phyloP scores from a whole-genome alignment of 2,113 vertebrate species.

The Cettia cetti region DNA sequence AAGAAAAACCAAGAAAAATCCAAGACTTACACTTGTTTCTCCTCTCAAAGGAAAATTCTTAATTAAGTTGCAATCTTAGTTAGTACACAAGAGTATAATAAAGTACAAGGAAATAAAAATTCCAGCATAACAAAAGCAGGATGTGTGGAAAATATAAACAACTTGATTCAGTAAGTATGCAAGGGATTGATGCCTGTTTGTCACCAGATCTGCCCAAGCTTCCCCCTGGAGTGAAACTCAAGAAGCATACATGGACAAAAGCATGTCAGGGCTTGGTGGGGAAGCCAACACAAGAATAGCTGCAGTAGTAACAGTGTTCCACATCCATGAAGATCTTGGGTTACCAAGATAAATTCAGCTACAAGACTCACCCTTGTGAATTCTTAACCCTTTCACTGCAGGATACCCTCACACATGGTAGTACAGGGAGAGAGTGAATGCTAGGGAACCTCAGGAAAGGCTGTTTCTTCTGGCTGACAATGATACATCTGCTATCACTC shows the following conservation, averaged over 20 bases:
- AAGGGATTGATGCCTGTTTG: conserved; percentile 58
- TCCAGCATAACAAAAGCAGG: conserved; percentile 2
- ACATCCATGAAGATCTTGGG: conserved; percentile 55
- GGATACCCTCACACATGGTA: neutral
- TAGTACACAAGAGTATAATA: neutral
- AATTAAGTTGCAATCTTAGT: neutral
- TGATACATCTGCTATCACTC: neutral
- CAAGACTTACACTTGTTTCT: neutral
- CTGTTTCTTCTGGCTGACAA: neutral
- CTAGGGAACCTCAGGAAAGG: neutral
- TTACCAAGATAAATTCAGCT: conserved; percentile 67
- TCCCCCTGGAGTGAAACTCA: conserved; percentile 52
- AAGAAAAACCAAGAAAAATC: neutral
- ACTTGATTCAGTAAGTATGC: neutral
- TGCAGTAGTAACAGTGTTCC: conserved; percentile 41
- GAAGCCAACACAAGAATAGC: conserved; percentile 66
- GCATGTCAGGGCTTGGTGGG: conserved; percentile 69
- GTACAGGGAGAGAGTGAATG: fast-evolving
- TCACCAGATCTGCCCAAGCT: conserved; percentile 59
- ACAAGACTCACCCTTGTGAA: conserved; percentile 25
- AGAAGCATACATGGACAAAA: conserved; percentile 41
- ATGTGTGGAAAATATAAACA: conserved; percentile 23
- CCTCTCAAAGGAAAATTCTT: neutral
- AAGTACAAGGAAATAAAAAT: neutral
- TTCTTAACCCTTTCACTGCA: conserved; percentile 59